Evolutionary conservation across 2,113 vertebrate species (phyloP).

Genomic region (Bufo gargarizans): DNA sequence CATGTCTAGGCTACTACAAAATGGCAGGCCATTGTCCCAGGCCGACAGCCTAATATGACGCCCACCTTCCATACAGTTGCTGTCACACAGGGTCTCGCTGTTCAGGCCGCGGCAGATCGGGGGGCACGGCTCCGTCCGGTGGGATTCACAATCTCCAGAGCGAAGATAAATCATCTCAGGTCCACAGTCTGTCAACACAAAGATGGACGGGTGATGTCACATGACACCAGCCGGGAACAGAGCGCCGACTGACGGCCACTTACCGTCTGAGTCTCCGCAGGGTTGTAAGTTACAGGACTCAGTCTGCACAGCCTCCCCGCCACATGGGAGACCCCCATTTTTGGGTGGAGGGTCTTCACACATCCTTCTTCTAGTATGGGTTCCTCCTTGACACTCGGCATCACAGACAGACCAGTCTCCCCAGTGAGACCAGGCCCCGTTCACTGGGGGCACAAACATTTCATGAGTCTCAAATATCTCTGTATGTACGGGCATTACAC

Average conservation of each 20-base stretch:
- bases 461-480: background rate
- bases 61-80: slow-evolving; percentile 77
- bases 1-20: background rate
- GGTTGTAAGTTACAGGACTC: slow-evolving; percentile 80
- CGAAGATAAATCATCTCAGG: slow-evolving; percentile 72
- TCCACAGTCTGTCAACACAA: slow-evolving; percentile 70
- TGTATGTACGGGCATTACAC: no score
- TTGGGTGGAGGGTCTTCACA: slow-evolving; percentile 86
- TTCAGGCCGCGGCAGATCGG: slow-evolving; percentile 76
- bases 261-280: slow-evolving; percentile 69
- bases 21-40: background rate
- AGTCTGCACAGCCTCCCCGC: slow-evolving; percentile 75
- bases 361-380: slow-evolving; percentile 72
- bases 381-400: slow-evolving; percentile 78
- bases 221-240: background rate
- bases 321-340: slow-evolving; percentile 79
- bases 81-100: slow-evolving; percentile 70
- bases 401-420: slow-evolving; percentile 81
- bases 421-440: slow-evolving; percentile 83
- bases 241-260: background rate
- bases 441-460: slow-evolving; percentile 65
- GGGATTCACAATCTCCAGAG: slow-evolving; percentile 71
- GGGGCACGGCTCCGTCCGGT: slow-evolving; percentile 72
- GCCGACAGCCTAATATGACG: no score
- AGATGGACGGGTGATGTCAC: background rate